Evolutionary conservation across 2,797 vertebrate species (phyloP).

Genomic region (Cheirogaleus major): DNA sequence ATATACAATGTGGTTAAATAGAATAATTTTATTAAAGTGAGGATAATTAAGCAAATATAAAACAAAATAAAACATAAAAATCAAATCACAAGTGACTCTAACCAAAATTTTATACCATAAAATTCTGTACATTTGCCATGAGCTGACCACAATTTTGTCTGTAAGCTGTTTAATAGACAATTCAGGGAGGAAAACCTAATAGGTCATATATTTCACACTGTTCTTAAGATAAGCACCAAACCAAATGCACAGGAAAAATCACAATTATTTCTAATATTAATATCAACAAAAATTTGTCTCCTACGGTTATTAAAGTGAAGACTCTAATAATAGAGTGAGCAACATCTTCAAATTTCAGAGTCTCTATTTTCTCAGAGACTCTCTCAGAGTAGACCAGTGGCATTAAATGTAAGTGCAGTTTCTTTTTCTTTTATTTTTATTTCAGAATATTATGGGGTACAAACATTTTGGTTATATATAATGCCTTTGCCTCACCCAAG

Average conservation of each 20-base stretch:
- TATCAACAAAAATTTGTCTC: background rate
- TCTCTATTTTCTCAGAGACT: background rate
- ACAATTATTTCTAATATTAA: background rate
- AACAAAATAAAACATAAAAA: slow-evolving; percentile 23
- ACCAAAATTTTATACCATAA: background rate
- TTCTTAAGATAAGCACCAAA: background rate
- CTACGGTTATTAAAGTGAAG: background rate
- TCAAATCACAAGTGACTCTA: background rate
- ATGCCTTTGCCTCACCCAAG: too few relatives aligned
- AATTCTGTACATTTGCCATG: background rate
- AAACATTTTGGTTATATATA: too few relatives aligned
- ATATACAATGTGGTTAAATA: background rate
- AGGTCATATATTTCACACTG: background rate
- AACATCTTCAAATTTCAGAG: background rate
- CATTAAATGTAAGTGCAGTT: background rate
- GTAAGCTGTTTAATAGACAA: background rate
- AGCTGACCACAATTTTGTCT: background rate
- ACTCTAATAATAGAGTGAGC: background rate
- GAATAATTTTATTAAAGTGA: background rate
- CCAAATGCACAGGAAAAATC: background rate
- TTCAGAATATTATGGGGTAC: too few relatives aligned
- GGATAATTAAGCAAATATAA: background rate
- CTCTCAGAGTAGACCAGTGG: background rate
- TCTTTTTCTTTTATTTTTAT: background rate
- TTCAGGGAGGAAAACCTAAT: background rate